These are phyloP conservation scores for Hycleus phaleratus DNA, from an alignment of 1,140 invertebrate genomes.

Conservation along the genomic window DNA sequence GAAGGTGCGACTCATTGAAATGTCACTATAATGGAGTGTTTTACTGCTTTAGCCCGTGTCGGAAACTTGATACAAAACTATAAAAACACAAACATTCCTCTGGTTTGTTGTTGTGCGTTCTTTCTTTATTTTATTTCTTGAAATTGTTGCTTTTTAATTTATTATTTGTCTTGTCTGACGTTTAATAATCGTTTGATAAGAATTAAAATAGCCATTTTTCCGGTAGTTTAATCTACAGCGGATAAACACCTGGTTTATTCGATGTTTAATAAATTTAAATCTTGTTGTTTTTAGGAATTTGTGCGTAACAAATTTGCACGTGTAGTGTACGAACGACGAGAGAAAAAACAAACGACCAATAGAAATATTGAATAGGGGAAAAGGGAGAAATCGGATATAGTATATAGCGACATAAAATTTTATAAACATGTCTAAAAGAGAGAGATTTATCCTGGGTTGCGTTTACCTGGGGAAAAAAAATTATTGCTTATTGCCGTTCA, in stretches of 20 bases:
- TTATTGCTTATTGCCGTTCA: conserved; percentile 22
- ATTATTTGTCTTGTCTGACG: neutral
- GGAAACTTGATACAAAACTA: conserved; percentile 26
- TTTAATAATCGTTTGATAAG: neutral
- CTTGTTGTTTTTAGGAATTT: too few relatives aligned
- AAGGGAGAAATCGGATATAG: too few relatives aligned
- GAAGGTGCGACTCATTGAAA: conserved; percentile 35
- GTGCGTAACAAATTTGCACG: too few relatives aligned
- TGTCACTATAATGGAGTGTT: conserved; percentile 35
- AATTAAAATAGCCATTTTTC: conserved; percentile 2
- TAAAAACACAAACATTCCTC: conserved; percentile 14
- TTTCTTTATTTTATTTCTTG: too few relatives aligned
- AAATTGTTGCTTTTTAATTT: neutral
- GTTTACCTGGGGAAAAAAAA: conserved; percentile 17
- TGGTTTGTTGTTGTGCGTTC: neutral
- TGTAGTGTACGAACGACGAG: too few relatives aligned
- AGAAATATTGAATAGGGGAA: too few relatives aligned
- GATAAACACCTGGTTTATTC: too few relatives aligned
- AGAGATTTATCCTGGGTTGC: conserved; percentile 7
- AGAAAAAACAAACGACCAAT: too few relatives aligned
- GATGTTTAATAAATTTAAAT: too few relatives aligned
- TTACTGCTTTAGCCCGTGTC: conserved; percentile 30
- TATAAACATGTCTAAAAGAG: conserved; percentile 17
- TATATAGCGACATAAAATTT: too few relatives aligned
- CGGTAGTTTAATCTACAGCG: neutral